Percentiles rank a stretch among this genome's conserved stretches.
Conservation (phyloP, 2,113 vertebrate genomes). For the Eclectus roratus region DNA sequence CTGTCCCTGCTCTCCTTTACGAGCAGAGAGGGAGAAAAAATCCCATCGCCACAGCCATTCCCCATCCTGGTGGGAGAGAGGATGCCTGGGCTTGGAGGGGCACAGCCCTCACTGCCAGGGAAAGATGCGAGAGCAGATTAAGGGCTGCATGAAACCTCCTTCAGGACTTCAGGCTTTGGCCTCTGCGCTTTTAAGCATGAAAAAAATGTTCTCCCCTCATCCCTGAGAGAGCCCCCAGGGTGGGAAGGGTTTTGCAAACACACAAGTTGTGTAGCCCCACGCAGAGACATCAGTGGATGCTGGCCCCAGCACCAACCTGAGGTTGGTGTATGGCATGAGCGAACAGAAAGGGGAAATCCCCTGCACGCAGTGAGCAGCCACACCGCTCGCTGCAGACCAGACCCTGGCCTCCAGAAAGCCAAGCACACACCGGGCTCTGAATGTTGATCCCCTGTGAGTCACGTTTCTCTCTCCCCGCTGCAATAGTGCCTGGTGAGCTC, state of each 20-base stretch:
- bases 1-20: neutral
- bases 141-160: neutral
- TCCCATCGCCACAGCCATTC: rapidly evolving
- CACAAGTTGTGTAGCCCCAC: neutral
- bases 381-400: neutral
- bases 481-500: neutral
- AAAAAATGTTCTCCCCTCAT: neutral
- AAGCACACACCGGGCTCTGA: rapidly evolving
- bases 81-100: neutral
- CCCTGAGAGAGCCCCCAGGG: neutral
- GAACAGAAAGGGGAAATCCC: neutral
- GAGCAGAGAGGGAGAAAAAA: neutral
- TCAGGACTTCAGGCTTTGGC: neutral
- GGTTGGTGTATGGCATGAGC: neutral
- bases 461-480: neutral
- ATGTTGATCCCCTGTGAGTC: neutral
- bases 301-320: neutral
- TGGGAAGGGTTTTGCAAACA: neutral
- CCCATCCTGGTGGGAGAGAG: neutral
- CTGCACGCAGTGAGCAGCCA: neutral
- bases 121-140: rapidly evolving
- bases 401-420: rapidly evolving
- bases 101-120: neutral
- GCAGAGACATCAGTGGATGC: neutral
- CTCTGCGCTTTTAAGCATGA: neutral